phyloP scores from a whole-genome alignment of 1,140 invertebrate species.

The Camponotus vicinus region DNA sequence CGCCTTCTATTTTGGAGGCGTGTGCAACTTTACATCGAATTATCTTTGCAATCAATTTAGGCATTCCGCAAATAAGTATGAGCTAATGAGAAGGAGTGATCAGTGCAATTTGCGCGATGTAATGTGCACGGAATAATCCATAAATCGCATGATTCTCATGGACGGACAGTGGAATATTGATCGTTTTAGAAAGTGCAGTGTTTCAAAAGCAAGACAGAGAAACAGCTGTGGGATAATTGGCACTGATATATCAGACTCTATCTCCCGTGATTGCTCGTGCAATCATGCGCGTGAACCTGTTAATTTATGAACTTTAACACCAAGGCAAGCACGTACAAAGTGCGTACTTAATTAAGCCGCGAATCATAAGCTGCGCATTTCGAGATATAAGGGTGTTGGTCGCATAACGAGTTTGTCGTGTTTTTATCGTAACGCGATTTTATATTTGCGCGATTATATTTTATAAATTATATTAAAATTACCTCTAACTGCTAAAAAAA shows the following conservation, averaged over 20 bases:
- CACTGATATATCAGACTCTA: conserved; percentile 63
- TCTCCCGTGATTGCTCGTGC: conserved; percentile 15
- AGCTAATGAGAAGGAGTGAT: conserved; percentile 52
- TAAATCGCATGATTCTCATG: conserved; percentile 43
- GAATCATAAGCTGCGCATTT: not conserved
- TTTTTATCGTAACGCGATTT: not conserved
- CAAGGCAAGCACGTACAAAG: conserved; percentile 3
- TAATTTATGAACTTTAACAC: conserved; percentile 67
- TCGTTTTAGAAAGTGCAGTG: conserved; percentile 56
- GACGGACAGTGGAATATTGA: conserved; percentile 46
- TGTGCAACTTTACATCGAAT: conserved; percentile 35
- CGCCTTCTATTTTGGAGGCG: conserved; percentile 35
- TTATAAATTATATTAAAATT: not conserved
- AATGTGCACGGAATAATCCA: conserved; percentile 7
- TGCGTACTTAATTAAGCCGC: conserved; percentile 29
- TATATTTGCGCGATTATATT: not conserved
- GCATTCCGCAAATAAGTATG: conserved; percentile 60
- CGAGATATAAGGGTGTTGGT: conserved; percentile 1
- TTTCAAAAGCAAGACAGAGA: not conserved
- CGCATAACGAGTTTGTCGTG: not conserved
- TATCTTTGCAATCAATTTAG: conserved; percentile 57
- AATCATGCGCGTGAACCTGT: conserved; percentile 46
- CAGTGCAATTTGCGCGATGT: not conserved
- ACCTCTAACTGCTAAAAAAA: not conserved
- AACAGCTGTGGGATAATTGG: conserved; percentile 62